Percentiles rank a stretch among this genome's conserved stretches.
These are phyloP conservation scores for Catajapyx aquilonaris DNA, from an alignment of 1,140 invertebrate genomes.

Conservation along the genomic window DNA sequence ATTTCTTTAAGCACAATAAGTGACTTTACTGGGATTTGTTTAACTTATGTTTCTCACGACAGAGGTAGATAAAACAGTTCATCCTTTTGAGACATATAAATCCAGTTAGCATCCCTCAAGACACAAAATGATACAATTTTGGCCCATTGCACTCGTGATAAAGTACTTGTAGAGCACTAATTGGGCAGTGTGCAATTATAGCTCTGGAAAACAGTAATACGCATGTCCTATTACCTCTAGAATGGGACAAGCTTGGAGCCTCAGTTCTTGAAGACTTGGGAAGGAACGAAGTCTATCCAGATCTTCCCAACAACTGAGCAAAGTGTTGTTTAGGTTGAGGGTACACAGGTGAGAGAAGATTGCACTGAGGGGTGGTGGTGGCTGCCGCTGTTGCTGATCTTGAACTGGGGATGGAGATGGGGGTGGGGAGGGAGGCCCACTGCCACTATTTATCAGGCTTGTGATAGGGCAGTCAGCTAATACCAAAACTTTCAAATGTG, in stretches of 20 bases:
- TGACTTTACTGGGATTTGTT: too few relatives aligned
- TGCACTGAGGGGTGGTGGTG: too few relatives aligned
- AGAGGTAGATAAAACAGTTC: neutral
- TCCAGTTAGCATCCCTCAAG: neutral
- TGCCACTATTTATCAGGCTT: too few relatives aligned
- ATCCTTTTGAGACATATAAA: constrained; percentile 3
- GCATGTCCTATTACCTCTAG: constrained; percentile 35
- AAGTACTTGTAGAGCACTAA: too few relatives aligned
- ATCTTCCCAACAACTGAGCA: constrained; percentile 64
- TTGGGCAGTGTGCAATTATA: too few relatives aligned
- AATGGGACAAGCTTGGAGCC: constrained; percentile 38
- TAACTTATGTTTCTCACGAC: neutral
- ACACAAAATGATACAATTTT: constrained; percentile 4
- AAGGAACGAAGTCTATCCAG: constrained; percentile 63
- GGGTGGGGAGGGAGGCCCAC: too few relatives aligned
- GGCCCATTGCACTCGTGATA: too few relatives aligned
- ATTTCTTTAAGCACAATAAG: too few relatives aligned
- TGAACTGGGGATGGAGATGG: too few relatives aligned
- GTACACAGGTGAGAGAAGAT: too few relatives aligned
- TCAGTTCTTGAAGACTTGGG: constrained; percentile 54
- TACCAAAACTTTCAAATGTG: constrained; percentile 57
- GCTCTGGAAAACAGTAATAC: too few relatives aligned
- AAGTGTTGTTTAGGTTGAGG: constrained; percentile 65
- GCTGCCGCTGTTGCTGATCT: too few relatives aligned
- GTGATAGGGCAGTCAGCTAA: constrained; percentile 71